Evolutionary conservation across 1,140 invertebrate species (phyloP), one percentile per base, ranked within the genome.

Genomic region (Trichonephila clavata): DNA sequence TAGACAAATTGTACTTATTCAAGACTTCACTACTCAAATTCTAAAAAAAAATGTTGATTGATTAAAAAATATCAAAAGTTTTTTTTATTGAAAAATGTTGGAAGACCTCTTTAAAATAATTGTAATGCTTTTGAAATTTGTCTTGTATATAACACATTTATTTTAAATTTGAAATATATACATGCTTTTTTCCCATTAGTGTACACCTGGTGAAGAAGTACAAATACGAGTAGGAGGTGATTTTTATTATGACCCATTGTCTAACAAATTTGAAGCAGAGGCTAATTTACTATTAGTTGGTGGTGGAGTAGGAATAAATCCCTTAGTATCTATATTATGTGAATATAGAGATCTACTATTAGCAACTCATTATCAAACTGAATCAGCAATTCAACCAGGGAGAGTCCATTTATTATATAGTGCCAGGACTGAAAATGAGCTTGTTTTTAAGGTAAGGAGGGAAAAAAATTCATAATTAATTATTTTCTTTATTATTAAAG

Each of bases 291-390:
- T 96, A n/a, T 94, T 96, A n/a, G 94, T 96, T 81, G 96, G 95
- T 24, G 96, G 96, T 32, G 96, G 96, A 13, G 95, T 96, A 68
- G 96, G 96, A 24, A 96, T 96, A 57, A n/a, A 96, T 94, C 96
- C 96, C 24, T 83, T 96, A 13, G 94, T 94, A 21, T 95, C 95
- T 83, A 96, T 96, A 63, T 50, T 96, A 1, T 93, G 94, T 68
- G 95, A 96, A 94, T 94, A 95, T 71, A 92, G 94, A 21, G 94
- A 95, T 84, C 21, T 95, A 57, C 71, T 90, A 7, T 16, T 50
- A 16, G 27, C 91, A n/a, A 32, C 94, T 27, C 60, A 32, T 59
- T 60, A 60, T 59, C 43, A 39, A n/a, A 63, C 13, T 50, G 27
- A 92, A 27, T 68, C 68, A 59, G 10, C 68, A 24, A 61, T 61